phyloP scores from a whole-genome alignment of 2,797 vertebrate genomes.

The Lerista edwardsae region DNA sequence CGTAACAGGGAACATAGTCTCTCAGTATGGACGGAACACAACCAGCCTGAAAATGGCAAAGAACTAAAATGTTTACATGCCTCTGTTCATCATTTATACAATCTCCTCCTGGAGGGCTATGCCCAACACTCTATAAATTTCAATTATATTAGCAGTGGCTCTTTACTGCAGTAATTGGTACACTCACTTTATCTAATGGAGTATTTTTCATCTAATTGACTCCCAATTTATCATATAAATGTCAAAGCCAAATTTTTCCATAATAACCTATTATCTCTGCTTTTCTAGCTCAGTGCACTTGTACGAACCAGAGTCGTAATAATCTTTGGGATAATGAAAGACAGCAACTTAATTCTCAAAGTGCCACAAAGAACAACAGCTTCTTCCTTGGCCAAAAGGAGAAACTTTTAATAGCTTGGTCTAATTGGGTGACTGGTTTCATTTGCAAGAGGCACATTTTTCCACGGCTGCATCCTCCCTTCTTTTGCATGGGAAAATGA shows the following conservation, averaged over 20 bases:
- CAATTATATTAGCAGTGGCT: conserved; percentile 77
- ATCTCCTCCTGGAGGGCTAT: conserved; percentile 60
- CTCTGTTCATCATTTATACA: conserved; percentile 49
- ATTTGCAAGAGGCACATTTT: conserved; percentile 20
- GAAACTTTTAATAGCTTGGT: conserved; percentile 61
- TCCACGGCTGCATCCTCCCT: neutral
- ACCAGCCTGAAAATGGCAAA: conserved; percentile 43
- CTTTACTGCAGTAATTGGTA: conserved; percentile 76
- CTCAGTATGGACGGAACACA: conserved; percentile 25
- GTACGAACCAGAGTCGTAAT: conserved; percentile 70
- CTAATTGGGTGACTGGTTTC: conserved; percentile 56
- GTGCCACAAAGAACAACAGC: conserved; percentile 55
- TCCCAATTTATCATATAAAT: conserved; percentile 81
- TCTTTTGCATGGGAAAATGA: conserved; percentile 27
- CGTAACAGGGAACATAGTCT: conserved; percentile 26
- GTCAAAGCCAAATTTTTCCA: conserved; percentile 79
- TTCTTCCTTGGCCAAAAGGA: conserved; percentile 61
- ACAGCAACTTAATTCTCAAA: conserved; percentile 67
- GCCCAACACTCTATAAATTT: conserved; percentile 75
- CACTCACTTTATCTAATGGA: conserved; percentile 78
- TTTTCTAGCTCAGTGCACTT: conserved; percentile 77
- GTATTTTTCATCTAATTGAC: conserved; percentile 83
- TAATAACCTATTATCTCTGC: conserved; percentile 82
- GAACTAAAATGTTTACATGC: conserved; percentile 64
- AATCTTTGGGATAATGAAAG: conserved; percentile 69